Conservation (phyloP, 2,888 invertebrate genomes). For the Trissolcus brochymenae region DNA sequence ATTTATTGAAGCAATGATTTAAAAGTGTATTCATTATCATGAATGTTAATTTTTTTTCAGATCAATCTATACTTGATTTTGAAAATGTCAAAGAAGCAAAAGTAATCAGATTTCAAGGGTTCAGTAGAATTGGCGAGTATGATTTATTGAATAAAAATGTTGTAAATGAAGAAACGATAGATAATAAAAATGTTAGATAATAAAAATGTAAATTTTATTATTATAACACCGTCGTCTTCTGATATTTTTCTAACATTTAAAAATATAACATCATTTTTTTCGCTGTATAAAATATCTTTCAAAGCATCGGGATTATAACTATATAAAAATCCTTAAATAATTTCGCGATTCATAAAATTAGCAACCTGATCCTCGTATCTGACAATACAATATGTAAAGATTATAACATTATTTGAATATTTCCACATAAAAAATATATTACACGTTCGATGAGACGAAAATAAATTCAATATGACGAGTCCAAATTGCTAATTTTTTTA, state of each 20-base stretch:
- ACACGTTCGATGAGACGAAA: no score
- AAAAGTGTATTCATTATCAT: not conserved
- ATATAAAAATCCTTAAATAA: slow-evolving; percentile 1
- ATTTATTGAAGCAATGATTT: not conserved
- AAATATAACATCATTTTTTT: slow-evolving; percentile 2
- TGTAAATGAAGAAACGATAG: not conserved
- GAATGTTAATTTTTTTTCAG: not conserved
- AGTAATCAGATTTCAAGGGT: not conserved
- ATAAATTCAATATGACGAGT: no score
- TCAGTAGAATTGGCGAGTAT: not conserved
- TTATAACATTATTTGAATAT: no score
- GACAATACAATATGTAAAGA: not conserved
- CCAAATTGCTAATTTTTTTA: no score
- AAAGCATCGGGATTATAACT: not conserved
- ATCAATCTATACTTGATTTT: not conserved
- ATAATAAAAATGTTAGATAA: not conserved
- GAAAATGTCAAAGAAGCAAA: not conserved
- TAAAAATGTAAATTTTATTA: slow-evolving; percentile 5
- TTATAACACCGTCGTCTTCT: not conserved
- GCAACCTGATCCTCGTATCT: not conserved
- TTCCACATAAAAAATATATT: no score
- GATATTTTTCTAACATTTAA: not conserved
- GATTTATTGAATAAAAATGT: not conserved
- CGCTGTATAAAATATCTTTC: not conserved
- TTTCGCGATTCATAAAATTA: not conserved